A percentile compares a stretch with the other conserved stretches of the same genome.
These are phyloP conservation scores for Rhabdomys dilectus DNA, from an alignment of 2,113 vertebrate genomes.

Conservation along the genomic window DNA sequence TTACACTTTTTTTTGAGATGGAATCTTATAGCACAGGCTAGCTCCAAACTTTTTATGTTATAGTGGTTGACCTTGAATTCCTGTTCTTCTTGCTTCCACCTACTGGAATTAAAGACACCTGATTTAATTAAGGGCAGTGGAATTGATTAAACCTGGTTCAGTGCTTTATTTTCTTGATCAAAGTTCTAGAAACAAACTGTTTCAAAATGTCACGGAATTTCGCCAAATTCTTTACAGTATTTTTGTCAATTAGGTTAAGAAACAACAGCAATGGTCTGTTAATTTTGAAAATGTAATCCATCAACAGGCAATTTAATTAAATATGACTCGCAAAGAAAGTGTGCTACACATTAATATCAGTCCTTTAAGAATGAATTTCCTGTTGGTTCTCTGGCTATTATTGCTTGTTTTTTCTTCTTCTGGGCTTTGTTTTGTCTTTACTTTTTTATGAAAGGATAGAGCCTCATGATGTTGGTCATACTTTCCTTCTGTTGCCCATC, in stretches of 20 bases:
- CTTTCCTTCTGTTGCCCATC: rapidly evolving
- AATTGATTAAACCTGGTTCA: not conserved
- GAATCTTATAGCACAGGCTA: not conserved
- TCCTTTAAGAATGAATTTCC: not conserved
- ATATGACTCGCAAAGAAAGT: not conserved
- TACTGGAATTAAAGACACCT: not conserved
- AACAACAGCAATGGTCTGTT: not conserved
- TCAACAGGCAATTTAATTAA: not conserved
- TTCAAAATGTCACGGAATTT: not conserved
- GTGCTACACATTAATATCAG: rapidly evolving
- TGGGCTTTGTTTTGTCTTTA: not conserved
- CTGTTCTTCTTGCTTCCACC: not conserved
- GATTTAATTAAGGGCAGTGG: not conserved
- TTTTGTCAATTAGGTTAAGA: not conserved
- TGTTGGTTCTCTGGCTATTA: rapidly evolving
- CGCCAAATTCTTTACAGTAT: not conserved
- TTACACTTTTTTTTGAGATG: not conserved
- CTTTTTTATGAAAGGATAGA: not conserved
- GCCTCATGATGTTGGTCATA: rapidly evolving
- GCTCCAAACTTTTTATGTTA: not conserved
- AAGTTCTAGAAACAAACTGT: not conserved
- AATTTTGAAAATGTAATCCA: not conserved
- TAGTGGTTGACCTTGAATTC: not conserved
- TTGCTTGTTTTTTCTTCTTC: not conserved
- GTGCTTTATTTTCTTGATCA: not conserved